Evolutionary conservation across 2,797 vertebrate genomes (phyloP), one percentile per base, ranked within the genome.

Genomic region (Sebastes glaucus): DNA sequence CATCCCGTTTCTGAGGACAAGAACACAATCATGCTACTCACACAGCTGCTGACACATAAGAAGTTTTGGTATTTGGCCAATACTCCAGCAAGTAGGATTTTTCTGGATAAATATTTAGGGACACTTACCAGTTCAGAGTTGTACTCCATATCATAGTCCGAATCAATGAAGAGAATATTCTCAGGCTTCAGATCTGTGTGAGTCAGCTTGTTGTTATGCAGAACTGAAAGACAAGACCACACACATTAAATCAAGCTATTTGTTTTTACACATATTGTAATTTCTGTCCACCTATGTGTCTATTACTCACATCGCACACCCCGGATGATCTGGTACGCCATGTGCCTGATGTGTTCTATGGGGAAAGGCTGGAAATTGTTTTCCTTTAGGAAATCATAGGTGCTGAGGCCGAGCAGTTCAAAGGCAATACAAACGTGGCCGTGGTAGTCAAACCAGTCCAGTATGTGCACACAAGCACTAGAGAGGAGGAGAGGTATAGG

Each of bases 131-230:
- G 97, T 79, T 94, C 95, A 72, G 92, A 87, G 74, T 97, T 99
- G 87, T 99, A 99, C 82, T 97, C 95, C 78, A 99, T 94, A 70
- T 97, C 89, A 85, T 97, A 99, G 80, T 97, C 95, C 33, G 98
- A 98, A 80, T 97, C 95, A 87, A 99, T 96, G 93, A 99, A 98
- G 65, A 99, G 96, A 91, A 99, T 99, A 88, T 99, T 99, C 95
- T 99, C 98, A 71, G 98, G 98, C 88, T 99, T 99, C 89, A 99
- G 94, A 92, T 99, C 98, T 28, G 98, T 99, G 92, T 99, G 98
- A 20, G 98, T 99, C 88, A 99, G 93, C 87, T 98, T 98, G 94
- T 98, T 98, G 87, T 96, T 96, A 92, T 99, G 98, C 23, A 99
- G 92, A 96, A 99, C 98, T 99, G 88, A 38, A 77, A 84, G 65